These are phyloP conservation scores for Ceratosolen fusciceps DNA, from an alignment of 1,140 invertebrate species.

Conservation along the genomic window DNA sequence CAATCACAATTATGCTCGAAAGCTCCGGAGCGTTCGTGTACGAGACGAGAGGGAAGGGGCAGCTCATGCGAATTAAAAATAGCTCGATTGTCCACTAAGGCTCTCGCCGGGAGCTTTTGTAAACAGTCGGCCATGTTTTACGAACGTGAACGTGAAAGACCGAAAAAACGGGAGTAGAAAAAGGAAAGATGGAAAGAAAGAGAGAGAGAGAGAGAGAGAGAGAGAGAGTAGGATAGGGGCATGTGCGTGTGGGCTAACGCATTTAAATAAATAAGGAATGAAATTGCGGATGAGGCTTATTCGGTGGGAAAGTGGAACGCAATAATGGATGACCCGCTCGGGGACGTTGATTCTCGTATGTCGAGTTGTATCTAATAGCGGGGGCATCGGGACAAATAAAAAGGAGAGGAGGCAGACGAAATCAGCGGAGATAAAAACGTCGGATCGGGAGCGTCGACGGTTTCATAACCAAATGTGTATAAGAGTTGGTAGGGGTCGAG, in stretches of 20 bases:
- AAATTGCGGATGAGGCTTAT: neutral
- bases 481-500: neutral
- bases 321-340: neutral
- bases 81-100: too few relatives aligned
- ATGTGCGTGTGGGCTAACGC: too few relatives aligned
- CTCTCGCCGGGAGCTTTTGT: too few relatives aligned
- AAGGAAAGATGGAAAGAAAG: too few relatives aligned
- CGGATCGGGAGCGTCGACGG: neutral
- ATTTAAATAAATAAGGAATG: neutral
- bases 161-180: too few relatives aligned
- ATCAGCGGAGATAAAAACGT: slow-evolving; percentile 1
- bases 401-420: slow-evolving; percentile 6
- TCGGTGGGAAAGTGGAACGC: neutral
- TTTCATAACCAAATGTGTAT: slow-evolving; percentile 11
- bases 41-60: too few relatives aligned
- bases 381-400: neutral
- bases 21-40: too few relatives aligned
- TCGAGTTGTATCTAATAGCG: neutral
- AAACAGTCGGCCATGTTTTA: too few relatives aligned
- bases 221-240: too few relatives aligned
- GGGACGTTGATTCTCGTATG: neutral
- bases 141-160: too few relatives aligned
- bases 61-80: too few relatives aligned
- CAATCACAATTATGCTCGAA: neutral
- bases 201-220: too few relatives aligned